Percentiles rank a stretch among this genome's conserved stretches.
These are phyloP conservation scores for Lypha dubia DNA, from an alignment of 2,888 invertebrate species.

Conservation along the genomic window DNA sequence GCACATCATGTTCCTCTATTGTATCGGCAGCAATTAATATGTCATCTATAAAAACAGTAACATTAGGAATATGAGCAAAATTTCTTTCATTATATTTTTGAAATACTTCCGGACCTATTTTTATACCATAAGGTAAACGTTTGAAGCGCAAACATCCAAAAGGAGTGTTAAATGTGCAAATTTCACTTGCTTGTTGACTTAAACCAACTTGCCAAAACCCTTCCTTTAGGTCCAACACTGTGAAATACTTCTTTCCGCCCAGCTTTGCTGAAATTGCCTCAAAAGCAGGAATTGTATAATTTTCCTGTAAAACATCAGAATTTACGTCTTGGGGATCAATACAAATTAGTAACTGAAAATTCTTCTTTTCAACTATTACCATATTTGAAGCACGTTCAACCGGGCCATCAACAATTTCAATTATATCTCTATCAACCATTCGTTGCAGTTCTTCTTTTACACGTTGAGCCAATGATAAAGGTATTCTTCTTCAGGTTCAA, in stretches of 20 bases:
- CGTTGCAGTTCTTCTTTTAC: slow-evolving; percentile 54
- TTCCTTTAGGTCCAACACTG: neutral
- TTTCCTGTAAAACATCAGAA: slow-evolving; percentile 60
- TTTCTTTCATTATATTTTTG: slow-evolving; percentile 75
- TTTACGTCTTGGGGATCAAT: slow-evolving; percentile 69
- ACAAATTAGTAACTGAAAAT: slow-evolving; percentile 65
- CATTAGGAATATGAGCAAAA: slow-evolving; percentile 70
- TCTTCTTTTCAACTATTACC: slow-evolving; percentile 61
- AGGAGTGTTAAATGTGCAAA: slow-evolving; percentile 66
- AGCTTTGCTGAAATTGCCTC: slow-evolving; percentile 72
- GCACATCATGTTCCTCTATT: slow-evolving; percentile 18
- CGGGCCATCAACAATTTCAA: slow-evolving; percentile 62
- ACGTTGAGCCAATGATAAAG: slow-evolving; percentile 52
- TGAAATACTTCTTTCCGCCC: slow-evolving; percentile 28
- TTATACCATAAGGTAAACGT: slow-evolving; percentile 73
- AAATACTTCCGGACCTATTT: no score
- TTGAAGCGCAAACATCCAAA: slow-evolving; percentile 75
- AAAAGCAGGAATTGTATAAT: slow-evolving; percentile 30
- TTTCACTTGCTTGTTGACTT: slow-evolving; percentile 23
- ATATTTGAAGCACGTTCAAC: slow-evolving; percentile 43
- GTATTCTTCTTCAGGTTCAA: slow-evolving; percentile 63
- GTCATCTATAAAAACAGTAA: slow-evolving; percentile 18
- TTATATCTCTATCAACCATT: slow-evolving; percentile 59
- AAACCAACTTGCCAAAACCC: neutral
- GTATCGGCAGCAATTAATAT: slow-evolving; percentile 21